Base-by-base conservation (phyloP, 2,888 invertebrate species). In the Drosophila fungiperda region DNA sequence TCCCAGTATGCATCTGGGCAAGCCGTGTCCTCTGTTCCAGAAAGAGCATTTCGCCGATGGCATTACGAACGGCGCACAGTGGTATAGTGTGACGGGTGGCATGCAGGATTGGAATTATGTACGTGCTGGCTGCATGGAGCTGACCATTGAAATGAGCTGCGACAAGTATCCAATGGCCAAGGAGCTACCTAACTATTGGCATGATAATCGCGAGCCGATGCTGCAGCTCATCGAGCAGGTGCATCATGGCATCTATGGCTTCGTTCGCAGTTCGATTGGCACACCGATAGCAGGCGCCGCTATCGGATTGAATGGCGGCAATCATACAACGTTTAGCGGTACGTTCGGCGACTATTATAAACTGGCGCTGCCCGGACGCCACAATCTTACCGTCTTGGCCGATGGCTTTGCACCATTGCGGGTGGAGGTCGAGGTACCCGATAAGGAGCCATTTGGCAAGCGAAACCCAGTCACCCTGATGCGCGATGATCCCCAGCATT, bases 91-190 rank as follows among this genome's bases (percentile, higher is more conserved):
- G 0, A 94, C 96, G 5, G 99, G 99, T 0, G 99, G 99, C 9
- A 99, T 99, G 99, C 99, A 99, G 93, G 99, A 99, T 93, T 99
- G 98, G 97, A 99, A 98, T 94, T 99, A 99, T 92, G 91, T 98
- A 0, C 95, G 96, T 87, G 97, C 98, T 3, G 98, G 97, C 86
- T 98, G 97, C 90, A 96, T 99, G 94, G 99, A 99, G 93, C 93
- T 99, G 3, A 99, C 99, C 0, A 92, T 99, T 9, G 99, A 99
- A 93, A 94, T 99, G 77, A 98, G 93, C 49, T 99, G 99, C 93
- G 95, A 94, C 91, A 99, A 99, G 94, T 99, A 96, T 92, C 99
- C 99, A 0, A 93, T 94, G 8, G 95, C 95, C 8, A 92, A 93
- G 0, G 95, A 97, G 76, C 92, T 99, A 63, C 95, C 96, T 0